Base-by-base conservation (phyloP, 1,140 invertebrate genomes). In the Coptotermes formosanus region DNA sequence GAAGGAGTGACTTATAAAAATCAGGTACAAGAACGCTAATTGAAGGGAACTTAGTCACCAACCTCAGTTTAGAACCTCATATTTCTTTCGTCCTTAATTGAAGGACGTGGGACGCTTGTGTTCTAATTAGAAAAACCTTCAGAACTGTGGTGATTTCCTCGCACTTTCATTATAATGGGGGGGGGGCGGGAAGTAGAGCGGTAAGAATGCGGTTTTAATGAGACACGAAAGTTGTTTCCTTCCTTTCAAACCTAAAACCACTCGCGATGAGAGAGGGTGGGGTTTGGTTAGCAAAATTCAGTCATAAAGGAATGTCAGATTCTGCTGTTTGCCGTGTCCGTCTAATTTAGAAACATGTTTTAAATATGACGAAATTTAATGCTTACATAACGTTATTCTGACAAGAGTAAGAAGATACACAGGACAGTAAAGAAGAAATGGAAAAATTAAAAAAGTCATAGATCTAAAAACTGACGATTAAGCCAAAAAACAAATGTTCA, bases 171-270 rank as follows among this genome's bases (percentile, higher is more conserved):
- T 75, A 75, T 75, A 75, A n/a, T 75, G 64, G 3, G 14, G 14
- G n/a, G 64, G 25, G 64, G 3, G 14, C 1, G n/a, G 64, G 25
- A 75, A 75, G 64, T 75, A 25, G 14, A 30, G 64, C 64, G 64
- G n/a, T 75, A 75, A 75, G n/a, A 75, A 75, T 75, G 64, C 64
- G 64, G 64, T 75, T 75, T 75, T 75, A 75, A 75, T 75, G 64
- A 75, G 64, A 30, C 25, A 25, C 25, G 64, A 25, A 14, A 14
- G n/a, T 75, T 75, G 25, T 25, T 0, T 75, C 30, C 64, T 75
- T 75, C 64, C 64, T 75, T 75, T 75, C 64, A 75, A 30, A 75
- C 14, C 64, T 8, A 30, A 30, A 6, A 6, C 64, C 25, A 38
- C 4, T 38, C 4, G 38, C 38, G 38, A 38, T 38, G 38, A 38